Evolutionary conservation across 2,888 invertebrate genomes (phyloP), one percentile per base, ranked within the genome.

Genomic region (Sthenelais limicola): DNA sequence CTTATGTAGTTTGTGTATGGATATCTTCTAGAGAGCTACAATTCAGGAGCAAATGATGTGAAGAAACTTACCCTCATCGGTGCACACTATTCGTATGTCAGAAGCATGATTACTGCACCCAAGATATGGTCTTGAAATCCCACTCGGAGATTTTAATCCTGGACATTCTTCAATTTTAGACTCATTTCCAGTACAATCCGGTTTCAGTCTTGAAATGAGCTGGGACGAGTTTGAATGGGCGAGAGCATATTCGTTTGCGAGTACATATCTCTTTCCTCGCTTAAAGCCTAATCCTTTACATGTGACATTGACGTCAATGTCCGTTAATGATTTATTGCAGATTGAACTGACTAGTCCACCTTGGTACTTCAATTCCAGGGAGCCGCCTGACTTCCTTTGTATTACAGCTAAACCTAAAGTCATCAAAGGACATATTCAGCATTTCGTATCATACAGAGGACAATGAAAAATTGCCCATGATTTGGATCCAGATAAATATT

Each of bases 21-120:
- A n/a, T n/a, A n/a, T n/a, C n/a, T n/a, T n/a, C n/a, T n/a, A n/a
- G n/a, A n/a, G n/a, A n/a, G n/a, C n/a, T n/a, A n/a, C n/a, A n/a
- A n/a, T n/a, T n/a, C n/a, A n/a, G n/a, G n/a, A n/a, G n/a, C n/a
- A n/a, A n/a, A n/a, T n/a, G n/a, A n/a, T n/a, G n/a, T n/a, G n/a
- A n/a, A n/a, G n/a, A n/a, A n/a, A 58, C 58, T 5, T 5, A 62
- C 62, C 24, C 26, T 62, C 62, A 2, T 62, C 24, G 21, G 62
- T 38, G 21, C 62, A 62, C 2, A 62, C 21, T 5, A 62, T 43
- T 21, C 9, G 21, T 7, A 38, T 18, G 38, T 62, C n/a, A n/a
- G n/a, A n/a, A n/a, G n/a, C n/a, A n/a, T n/a, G n/a, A n/a, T n/a
- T n/a, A n/a, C n/a, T n/a, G n/a, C n/a, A n/a, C n/a, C n/a, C n/a